Conservation (phyloP, 2,888 invertebrate species). For the Sicus ferrugineus region DNA sequence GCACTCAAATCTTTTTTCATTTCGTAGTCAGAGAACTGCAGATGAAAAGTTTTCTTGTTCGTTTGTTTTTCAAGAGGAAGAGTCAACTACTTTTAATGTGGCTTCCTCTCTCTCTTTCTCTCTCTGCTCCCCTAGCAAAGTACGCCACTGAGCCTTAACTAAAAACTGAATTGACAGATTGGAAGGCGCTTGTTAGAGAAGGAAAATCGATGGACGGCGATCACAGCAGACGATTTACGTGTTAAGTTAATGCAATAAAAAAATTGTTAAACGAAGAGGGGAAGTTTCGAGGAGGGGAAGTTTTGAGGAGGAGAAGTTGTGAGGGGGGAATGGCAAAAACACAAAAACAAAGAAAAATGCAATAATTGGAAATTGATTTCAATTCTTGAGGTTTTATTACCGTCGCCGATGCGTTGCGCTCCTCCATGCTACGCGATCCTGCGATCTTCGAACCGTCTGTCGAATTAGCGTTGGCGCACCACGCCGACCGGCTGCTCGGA, state of each 20-base stretch:
- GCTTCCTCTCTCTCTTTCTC: too few species aligned
- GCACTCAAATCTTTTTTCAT: too few species aligned
- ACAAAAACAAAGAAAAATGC: slow-evolving; percentile 18
- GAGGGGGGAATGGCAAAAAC: not conserved
- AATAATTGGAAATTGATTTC: slow-evolving; percentile 59
- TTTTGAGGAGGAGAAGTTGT: not conserved
- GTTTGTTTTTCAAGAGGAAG: too few species aligned
- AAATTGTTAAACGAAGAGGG: slow-evolving; percentile 42
- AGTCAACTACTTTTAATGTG: too few species aligned
- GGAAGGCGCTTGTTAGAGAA: not conserved
- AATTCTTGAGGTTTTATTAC: slow-evolving; percentile 44
- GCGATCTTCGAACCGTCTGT: slow-evolving; percentile 27
- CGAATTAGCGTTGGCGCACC: slow-evolving; percentile 10
- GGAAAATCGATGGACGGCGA: not conserved
- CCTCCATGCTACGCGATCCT: slow-evolving; percentile 30
- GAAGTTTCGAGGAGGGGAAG: not conserved
- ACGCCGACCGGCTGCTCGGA: not conserved
- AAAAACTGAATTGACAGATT: too few species aligned
- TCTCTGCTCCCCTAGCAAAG: too few species aligned
- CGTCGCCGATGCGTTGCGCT: slow-evolving; percentile 22
- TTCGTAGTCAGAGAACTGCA: too few species aligned
- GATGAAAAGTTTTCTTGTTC: too few species aligned
- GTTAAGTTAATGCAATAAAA: slow-evolving; percentile 33
- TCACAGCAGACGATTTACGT: slow-evolving; percentile 25
- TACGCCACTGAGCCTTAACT: too few species aligned